These are phyloP conservation scores for Yasuhikotakia modesta DNA, from an alignment of 2,797 vertebrate species.

Conservation along the genomic window DNA sequence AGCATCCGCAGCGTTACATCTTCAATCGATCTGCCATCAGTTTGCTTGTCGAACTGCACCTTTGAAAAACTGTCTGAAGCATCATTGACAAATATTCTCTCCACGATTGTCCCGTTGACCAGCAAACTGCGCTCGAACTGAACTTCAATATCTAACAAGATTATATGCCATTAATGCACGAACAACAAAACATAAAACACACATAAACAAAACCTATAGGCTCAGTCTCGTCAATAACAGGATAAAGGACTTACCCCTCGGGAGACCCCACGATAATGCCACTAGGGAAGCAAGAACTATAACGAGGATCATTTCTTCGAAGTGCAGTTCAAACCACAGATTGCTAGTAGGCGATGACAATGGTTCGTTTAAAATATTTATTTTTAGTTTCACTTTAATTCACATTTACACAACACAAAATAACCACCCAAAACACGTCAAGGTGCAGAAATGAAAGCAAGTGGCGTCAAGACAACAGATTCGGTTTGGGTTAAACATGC, in stretches of 20 bases:
- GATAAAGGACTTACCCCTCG: slow-evolving; percentile 63
- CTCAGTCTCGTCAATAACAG: background rate
- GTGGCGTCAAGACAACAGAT: background rate
- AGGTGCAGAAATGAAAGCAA: background rate
- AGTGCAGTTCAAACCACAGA: too few species aligned
- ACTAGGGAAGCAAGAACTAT: slow-evolving; percentile 43
- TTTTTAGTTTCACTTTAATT: too few species aligned
- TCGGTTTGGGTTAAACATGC: background rate
- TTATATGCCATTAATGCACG: background rate
- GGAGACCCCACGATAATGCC: slow-evolving; percentile 1
- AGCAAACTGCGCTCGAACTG: slow-evolving; percentile 66
- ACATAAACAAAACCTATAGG: background rate
- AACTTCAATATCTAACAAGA: slow-evolving; percentile 63
- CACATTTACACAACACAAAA: too few species aligned
- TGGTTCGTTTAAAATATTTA: background rate
- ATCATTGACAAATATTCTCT: slow-evolving; percentile 65
- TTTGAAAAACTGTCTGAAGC: slow-evolving; percentile 36
- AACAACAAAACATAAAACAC: background rate
- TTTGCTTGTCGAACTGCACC: slow-evolving; percentile 53
- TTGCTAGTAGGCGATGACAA: background rate
- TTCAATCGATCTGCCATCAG: slow-evolving; percentile 52
- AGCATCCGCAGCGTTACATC: slow-evolving; percentile 38
- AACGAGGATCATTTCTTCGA: slow-evolving; percentile 26
- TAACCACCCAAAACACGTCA: too few species aligned
- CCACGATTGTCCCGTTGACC: slow-evolving; percentile 49